Percentiles rank a stretch among this genome's conserved stretches.
Conservation (phyloP, 2,888 invertebrate species). For the Drosophila helvetica region DNA sequence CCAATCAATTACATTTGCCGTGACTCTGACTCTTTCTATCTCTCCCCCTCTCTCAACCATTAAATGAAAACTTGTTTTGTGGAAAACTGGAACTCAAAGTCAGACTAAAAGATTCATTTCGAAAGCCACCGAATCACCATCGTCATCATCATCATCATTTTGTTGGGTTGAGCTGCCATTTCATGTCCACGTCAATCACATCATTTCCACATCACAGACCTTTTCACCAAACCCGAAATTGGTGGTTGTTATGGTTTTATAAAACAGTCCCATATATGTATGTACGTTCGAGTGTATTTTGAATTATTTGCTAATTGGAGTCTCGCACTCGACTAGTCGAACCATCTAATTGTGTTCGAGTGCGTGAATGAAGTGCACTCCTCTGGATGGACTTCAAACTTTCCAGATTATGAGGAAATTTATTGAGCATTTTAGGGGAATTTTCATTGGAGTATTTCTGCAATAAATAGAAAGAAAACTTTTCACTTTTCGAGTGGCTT, state of each 20-base stretch:
- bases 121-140: slow-evolving; percentile 40
- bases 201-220: slow-evolving; percentile 50
- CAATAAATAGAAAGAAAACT: too few relatives aligned
- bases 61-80: slow-evolving; percentile 37
- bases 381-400: not conserved
- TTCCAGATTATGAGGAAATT: not conserved
- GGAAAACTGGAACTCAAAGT: slow-evolving; percentile 19
- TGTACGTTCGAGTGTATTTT: slow-evolving; percentile 2
- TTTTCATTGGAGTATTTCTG: not conserved
- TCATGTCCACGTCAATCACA: slow-evolving; percentile 74
- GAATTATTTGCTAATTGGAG: slow-evolving; percentile 15
- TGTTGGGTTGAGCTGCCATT: slow-evolving; percentile 63
- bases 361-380: slow-evolving; percentile 5
- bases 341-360: slow-evolving; percentile 17
- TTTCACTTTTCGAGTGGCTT: not conserved
- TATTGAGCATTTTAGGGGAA: not conserved
- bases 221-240: slow-evolving; percentile 52
- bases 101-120: slow-evolving; percentile 50
- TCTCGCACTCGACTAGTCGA: slow-evolving; percentile 6
- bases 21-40: not conserved
- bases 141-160: slow-evolving; percentile 40
- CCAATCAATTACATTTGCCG: slow-evolving; percentile 50
- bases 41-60: not conserved
- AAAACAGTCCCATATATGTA: not conserved
- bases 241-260: slow-evolving; percentile 41